Conservation (phyloP, 2,113 vertebrate species). For the Hucho hucho region DNA sequence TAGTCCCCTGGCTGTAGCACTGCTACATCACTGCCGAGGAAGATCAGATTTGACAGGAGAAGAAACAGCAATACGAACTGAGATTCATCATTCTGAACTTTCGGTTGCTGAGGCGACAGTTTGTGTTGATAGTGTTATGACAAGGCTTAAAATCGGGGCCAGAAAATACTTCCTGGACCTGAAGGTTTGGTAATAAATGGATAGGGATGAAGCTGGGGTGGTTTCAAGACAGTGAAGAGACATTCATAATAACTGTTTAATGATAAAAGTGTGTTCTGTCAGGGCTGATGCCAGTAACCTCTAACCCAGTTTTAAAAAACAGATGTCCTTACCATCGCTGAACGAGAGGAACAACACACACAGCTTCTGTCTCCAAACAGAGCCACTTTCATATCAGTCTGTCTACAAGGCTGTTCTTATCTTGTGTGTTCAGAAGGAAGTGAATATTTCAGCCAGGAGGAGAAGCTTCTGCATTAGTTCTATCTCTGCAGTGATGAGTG, state of each 20-base stretch:
- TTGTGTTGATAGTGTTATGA: slow-evolving; percentile 32
- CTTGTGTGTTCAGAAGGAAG: slow-evolving; percentile 15
- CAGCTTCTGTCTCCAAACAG: slow-evolving; percentile 5
- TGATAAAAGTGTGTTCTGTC: neutral
- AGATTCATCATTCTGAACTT: slow-evolving; percentile 43
- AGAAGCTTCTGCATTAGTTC: slow-evolving; percentile 43
- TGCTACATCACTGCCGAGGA: no score
- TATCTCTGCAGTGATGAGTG: slow-evolving; percentile 46
- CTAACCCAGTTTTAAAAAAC: neutral
- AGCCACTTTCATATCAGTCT: neutral
- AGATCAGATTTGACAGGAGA: no score
- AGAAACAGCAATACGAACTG: neutral
- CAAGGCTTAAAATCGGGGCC: slow-evolving; percentile 33
- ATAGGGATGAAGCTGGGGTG: neutral
- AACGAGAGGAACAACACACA: neutral
- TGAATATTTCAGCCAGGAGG: neutral
- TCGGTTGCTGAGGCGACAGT: neutral
- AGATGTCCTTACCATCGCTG: neutral
- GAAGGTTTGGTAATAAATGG: no score
- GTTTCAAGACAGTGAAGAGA: neutral
- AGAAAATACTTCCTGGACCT: neutral
- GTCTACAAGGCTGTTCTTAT: slow-evolving; percentile 27
- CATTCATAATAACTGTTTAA: neutral
- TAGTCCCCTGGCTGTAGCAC: no score
- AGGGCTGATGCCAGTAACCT: neutral